Conservation (phyloP, 2,888 invertebrate genomes). For the Nemapogon koenigi region DNA sequence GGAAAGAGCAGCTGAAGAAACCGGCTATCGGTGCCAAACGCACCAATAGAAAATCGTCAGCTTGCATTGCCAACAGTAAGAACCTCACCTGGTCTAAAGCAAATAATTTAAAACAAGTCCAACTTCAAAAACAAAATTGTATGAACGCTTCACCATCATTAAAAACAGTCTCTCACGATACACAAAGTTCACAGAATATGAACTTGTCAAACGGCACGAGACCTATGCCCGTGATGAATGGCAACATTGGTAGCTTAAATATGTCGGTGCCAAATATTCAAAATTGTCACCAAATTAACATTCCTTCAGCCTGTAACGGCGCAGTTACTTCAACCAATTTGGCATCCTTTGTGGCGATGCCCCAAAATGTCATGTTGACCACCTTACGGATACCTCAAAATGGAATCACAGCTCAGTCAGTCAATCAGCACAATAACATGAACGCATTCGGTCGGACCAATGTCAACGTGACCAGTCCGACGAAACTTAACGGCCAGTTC, state of each 20-base stretch:
- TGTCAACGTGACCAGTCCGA: constrained; percentile 51
- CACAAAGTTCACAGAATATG: constrained; percentile 45
- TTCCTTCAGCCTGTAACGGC: constrained; percentile 45
- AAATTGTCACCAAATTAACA: constrained; percentile 51
- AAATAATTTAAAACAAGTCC: constrained; percentile 51
- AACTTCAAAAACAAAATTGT: constrained; percentile 49
- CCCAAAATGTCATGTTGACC: constrained; percentile 63
- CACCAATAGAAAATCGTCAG: constrained; percentile 52
- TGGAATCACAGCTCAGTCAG: constrained; percentile 40
- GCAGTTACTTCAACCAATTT: constrained; percentile 43
- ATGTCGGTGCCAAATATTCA: constrained; percentile 45
- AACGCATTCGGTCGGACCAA: constrained; percentile 41
- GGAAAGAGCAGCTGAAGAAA: constrained; percentile 39
- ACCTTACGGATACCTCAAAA: constrained; percentile 64
- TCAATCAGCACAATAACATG: constrained; percentile 44
- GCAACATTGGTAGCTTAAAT: constrained; percentile 40
- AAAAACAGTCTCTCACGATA: constrained; percentile 29
- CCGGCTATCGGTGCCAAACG: constrained; percentile 28
- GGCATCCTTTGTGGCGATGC: constrained; percentile 53
- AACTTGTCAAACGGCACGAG: constrained; percentile 48
- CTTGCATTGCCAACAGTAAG: constrained; percentile 54
- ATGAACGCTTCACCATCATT: constrained; percentile 29
- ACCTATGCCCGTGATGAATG: constrained; percentile 47
- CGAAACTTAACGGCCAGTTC: constrained; percentile 58
- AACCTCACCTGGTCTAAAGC: constrained; percentile 57